These are phyloP conservation scores for Pseudorhombus dupliciocellatus DNA, from an alignment of 2,113 vertebrate species.

Conservation along the genomic window DNA sequence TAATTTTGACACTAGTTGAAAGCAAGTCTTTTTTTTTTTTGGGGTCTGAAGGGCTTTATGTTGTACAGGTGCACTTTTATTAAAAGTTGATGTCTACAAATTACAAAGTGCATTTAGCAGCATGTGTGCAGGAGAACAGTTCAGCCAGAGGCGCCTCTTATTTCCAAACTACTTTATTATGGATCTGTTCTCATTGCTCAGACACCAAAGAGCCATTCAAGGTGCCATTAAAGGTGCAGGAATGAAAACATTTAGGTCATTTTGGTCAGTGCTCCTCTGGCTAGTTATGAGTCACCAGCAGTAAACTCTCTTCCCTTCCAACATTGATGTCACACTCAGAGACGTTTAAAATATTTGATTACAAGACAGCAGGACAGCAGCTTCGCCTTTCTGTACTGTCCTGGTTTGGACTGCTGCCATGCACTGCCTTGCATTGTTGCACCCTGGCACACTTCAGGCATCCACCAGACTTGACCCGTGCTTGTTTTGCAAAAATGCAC, in stretches of 20 bases:
- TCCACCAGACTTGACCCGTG: neutral
- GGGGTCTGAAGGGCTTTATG: too few species aligned
- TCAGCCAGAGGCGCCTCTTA: too few species aligned
- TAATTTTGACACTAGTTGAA: neutral
- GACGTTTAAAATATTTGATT: conserved; percentile 25
- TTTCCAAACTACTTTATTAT: neutral
- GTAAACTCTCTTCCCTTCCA: conserved; percentile 4
- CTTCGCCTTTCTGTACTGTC: neutral
- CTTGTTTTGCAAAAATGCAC: neutral
- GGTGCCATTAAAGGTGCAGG: neutral
- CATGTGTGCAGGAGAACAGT: neutral
- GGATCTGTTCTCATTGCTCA: neutral
- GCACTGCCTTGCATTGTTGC: conserved; percentile 23
- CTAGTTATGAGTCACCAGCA: conserved; percentile 17
- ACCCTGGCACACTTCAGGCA: neutral
- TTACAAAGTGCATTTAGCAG: neutral
- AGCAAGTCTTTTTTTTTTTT: neutral
- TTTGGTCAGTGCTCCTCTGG: conserved; percentile 9
- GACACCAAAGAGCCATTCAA: neutral
- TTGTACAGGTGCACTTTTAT: too few species aligned
- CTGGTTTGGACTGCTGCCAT: conserved; percentile 16
- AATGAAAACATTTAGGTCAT: neutral
- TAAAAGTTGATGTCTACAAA: too few species aligned
- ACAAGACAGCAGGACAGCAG: neutral
- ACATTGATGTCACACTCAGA: conserved; percentile 4